Conservation (phyloP, 2,113 vertebrate genomes). For the Triplophysa dalaica region DNA sequence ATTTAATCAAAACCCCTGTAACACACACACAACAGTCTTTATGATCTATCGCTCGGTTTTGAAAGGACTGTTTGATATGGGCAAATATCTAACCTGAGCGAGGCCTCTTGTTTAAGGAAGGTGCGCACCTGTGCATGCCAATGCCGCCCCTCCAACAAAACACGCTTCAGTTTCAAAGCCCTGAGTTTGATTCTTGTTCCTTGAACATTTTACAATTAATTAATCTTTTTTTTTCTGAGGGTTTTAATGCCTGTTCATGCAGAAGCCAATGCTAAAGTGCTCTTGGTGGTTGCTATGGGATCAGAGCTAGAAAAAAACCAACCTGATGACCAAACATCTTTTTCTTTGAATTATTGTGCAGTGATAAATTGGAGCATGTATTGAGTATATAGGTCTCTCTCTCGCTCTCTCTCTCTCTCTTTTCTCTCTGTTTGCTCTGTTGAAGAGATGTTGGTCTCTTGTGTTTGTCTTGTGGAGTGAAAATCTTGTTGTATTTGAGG, state of each 20-base stretch:
- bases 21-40: slow-evolving; percentile 8
- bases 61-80: slow-evolving; percentile 58
- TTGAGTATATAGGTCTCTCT: slow-evolving; percentile 38
- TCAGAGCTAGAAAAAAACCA: too few relatives aligned
- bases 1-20: slow-evolving; percentile 53
- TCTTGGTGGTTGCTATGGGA: too few relatives aligned
- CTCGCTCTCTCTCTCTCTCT: slow-evolving; percentile 23
- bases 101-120: slow-evolving; percentile 54
- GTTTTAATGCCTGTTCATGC: too few relatives aligned
- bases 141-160: slow-evolving; percentile 27
- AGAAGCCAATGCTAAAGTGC: too few relatives aligned
- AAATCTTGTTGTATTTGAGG: slow-evolving; percentile 52
- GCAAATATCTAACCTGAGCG: slow-evolving; percentile 58
- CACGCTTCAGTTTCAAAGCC: background rate
- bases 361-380: too few relatives aligned
- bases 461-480: slow-evolving; percentile 39
- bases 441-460: slow-evolving; percentile 34
- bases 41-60: slow-evolving; percentile 25
- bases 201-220: too few relatives aligned
- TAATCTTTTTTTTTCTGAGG: too few relatives aligned
- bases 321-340: too few relatives aligned
- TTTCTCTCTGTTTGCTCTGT: slow-evolving; percentile 36
- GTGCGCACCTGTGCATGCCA: slow-evolving; percentile 66
- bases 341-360: too few relatives aligned
- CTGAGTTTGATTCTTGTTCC: background rate